A percentile compares a stretch with the other conserved stretches of the same genome.
These are phyloP conservation scores for Euglossa dilemma DNA, from an alignment of 1,140 invertebrate genomes.

Conservation along the genomic window DNA sequence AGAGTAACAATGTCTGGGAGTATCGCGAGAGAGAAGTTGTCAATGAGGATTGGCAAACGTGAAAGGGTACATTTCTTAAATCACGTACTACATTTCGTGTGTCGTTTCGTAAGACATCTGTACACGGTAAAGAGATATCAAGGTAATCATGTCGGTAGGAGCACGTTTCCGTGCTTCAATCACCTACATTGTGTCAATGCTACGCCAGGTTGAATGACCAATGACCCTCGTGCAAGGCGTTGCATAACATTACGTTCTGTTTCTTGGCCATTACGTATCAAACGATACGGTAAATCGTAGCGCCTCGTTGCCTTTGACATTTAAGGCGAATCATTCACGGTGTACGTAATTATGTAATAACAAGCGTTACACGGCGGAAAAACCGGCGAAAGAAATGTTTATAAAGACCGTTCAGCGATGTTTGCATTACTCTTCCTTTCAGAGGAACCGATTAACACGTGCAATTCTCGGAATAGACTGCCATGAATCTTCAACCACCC, in stretches of 20 bases:
- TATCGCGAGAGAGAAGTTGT: background rate
- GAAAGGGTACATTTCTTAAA: background rate
- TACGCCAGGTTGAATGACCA: slow-evolving; percentile 59
- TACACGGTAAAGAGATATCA: slow-evolving; percentile 9
- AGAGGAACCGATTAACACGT: background rate
- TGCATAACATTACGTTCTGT: slow-evolving; percentile 44
- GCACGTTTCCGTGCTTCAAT: slow-evolving; percentile 50
- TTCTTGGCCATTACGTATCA: slow-evolving; percentile 27
- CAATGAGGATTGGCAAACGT: background rate
- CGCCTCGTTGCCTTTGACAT: slow-evolving; percentile 24
- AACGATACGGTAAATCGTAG: slow-evolving; percentile 31
- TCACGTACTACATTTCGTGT: background rate
- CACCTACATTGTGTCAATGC: slow-evolving; percentile 63
- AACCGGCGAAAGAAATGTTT: background rate
- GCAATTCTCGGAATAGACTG: background rate
- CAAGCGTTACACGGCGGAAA: background rate
- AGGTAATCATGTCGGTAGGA: slow-evolving; percentile 23
- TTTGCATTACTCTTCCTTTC: background rate
- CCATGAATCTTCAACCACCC: background rate
- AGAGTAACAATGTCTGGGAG: no score
- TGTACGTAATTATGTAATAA: slow-evolving; percentile 7
- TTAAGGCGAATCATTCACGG: slow-evolving; percentile 42
- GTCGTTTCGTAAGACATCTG: background rate
- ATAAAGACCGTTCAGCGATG: background rate
- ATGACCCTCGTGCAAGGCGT: slow-evolving; percentile 51